Conservation (phyloP, 2,797 vertebrate species). For the Enteromius viviparus region DNA sequence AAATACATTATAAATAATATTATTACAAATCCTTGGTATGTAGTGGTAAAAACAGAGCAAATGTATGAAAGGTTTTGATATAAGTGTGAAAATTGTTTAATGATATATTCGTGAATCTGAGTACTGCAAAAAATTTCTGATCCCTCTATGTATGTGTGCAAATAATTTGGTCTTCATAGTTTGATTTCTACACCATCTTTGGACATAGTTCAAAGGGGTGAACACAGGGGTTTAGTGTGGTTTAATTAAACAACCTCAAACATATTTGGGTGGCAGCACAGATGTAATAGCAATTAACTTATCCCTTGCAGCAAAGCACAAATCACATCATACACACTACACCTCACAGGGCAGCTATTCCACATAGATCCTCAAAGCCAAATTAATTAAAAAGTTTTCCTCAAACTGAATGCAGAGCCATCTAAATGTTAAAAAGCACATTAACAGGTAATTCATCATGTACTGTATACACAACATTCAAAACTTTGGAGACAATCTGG, state of each 20-base stretch:
- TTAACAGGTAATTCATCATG: not conserved
- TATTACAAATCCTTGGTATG: not conserved
- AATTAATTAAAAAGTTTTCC: slow-evolving; percentile 31
- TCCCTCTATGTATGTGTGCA: not conserved
- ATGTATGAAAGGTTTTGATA: not conserved
- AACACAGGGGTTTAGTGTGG: slow-evolving; percentile 6
- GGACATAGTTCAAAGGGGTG: slow-evolving; percentile 45
- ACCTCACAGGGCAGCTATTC: slow-evolving; percentile 15
- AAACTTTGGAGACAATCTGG: no score
- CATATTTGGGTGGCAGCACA: slow-evolving; percentile 17
- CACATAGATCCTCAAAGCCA: slow-evolving; percentile 11
- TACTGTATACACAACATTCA: not conserved
- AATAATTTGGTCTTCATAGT: not conserved
- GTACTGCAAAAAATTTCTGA: not conserved
- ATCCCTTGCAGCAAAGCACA: slow-evolving; percentile 34
- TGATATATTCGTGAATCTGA: not conserved
- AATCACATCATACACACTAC: slow-evolving; percentile 9
- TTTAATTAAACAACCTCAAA: slow-evolving; percentile 36
- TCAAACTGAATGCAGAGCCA: not conserved
- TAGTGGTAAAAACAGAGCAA: not conserved
- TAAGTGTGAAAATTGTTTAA: not conserved
- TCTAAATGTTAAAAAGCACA: not conserved
- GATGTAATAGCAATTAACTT: slow-evolving; percentile 35
- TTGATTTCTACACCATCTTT: not conserved
- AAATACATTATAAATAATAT: not conserved